Evolutionary conservation across 1,140 invertebrate species (phyloP), one percentile per base, ranked within the genome.

Genomic region (Drosophila pseudoobscura): DNA sequence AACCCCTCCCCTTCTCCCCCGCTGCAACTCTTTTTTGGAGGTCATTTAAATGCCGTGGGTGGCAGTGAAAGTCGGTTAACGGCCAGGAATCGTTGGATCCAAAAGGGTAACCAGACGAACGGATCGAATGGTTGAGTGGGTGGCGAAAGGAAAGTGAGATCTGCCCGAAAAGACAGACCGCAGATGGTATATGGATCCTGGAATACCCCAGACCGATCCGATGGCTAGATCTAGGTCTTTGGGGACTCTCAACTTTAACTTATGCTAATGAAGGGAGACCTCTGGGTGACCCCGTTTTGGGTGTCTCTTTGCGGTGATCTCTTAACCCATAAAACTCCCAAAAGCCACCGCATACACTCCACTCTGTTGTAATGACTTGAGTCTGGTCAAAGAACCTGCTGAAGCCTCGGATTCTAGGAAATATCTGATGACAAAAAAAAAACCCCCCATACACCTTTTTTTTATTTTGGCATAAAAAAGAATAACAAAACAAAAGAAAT

Each of bases 31-130:
- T 9, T 71, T 66, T 69, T 82, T 82, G 64, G 82, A 85, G 82
- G 80, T 85, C 82, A 85, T 78, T 63, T 46, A 87, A 87, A 78
- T 85, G 80, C 82, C 77, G 82, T 85, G 80, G 78, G 78, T 78
- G 83, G 78, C 75, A 87, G 83, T 88, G 82, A 87, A 87, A 87
- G 82, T 88, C 75, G 80, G 58, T 50, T 70, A 70, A 60, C 63
- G 63, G 45, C 68, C 17, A 73, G 39, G 39, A 70, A 65, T 52
- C 56, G 55, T 47, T 62, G 58, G 20, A 31, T 26, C 8, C 0
- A 41, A 50, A 72, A 62, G 68, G 70, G 51, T 56, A 43, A 49
- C 63, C 22, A 8, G 26, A 31, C 24, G 29, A 65, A 43, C 20
- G 49, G 47, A 15, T 44, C 5, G 11, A 6, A 3, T 20, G 1